These are phyloP conservation scores for Gavia stellata DNA, from an alignment of 2,113 vertebrate species.

Conservation along the genomic window DNA sequence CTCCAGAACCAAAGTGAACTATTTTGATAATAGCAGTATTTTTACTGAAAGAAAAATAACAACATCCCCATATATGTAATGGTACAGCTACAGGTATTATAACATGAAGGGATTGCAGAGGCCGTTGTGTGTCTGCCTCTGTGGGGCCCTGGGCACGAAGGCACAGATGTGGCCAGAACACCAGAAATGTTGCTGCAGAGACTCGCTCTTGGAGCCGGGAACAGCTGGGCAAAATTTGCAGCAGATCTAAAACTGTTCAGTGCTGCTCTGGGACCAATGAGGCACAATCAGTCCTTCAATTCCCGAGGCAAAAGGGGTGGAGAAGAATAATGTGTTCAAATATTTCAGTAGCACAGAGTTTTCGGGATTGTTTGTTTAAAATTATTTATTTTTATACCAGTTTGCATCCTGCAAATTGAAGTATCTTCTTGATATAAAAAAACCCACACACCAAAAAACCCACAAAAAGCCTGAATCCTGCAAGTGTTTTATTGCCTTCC, in stretches of 20 bases:
- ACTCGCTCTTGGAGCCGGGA: background rate
- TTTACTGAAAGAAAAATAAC: background rate
- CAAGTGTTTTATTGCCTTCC: background rate
- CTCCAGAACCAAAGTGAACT: background rate
- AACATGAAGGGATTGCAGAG: background rate
- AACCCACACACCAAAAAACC: rapidly evolving
- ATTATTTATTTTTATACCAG: background rate
- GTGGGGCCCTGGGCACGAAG: background rate
- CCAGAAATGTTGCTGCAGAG: background rate
- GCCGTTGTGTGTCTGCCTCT: background rate
- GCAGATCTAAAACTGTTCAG: background rate
- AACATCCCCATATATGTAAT: background rate
- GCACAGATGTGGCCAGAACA: background rate
- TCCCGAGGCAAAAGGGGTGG: background rate
- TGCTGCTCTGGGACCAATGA: background rate
- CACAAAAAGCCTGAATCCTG: background rate
- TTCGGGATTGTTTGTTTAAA: background rate
- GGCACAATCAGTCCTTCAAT: background rate
- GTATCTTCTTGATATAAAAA: background rate
- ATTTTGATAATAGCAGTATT: background rate
- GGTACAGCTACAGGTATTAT: background rate
- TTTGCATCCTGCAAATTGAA: background rate
- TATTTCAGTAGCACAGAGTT: background rate
- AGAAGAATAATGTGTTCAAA: background rate
- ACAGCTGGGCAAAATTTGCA: background rate